These are phyloP conservation scores for Idaea aversata DNA, from an alignment of 2,888 invertebrate species.

Conservation along the genomic window DNA sequence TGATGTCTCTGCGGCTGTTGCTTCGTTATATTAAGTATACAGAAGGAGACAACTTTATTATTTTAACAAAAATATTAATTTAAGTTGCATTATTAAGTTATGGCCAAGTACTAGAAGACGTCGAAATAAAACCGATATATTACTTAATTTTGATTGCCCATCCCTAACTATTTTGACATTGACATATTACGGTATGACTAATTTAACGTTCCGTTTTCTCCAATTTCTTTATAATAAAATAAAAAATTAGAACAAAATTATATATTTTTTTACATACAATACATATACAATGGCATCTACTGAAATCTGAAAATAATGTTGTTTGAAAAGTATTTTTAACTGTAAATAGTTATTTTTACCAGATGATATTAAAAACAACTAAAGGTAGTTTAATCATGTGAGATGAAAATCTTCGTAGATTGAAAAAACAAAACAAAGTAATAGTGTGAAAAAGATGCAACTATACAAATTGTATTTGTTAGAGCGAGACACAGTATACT, in stretches of 20 bases:
- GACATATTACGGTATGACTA: too few relatives aligned
- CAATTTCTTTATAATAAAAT: not conserved
- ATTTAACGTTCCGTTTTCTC: constrained; percentile 2
- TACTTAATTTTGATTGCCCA: too few relatives aligned
- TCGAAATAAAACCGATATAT: too few relatives aligned
- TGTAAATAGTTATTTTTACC: not conserved
- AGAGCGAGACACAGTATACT: constrained; percentile 32
- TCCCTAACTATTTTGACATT: too few relatives aligned
- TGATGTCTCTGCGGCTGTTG: too few relatives aligned
- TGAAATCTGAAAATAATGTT: too few relatives aligned
- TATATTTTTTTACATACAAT: not conserved
- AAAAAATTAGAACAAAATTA: not conserved
- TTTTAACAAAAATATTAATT: too few relatives aligned
- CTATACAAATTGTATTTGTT: not conserved
- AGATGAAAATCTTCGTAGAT: constrained; percentile 8
- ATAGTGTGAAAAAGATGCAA: constrained; percentile 24
- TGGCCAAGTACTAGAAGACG: too few relatives aligned
- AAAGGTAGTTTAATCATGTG: not conserved
- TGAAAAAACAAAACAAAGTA: constrained; percentile 13
- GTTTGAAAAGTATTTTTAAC: not conserved
- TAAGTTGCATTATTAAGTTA: too few relatives aligned
- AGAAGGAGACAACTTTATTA: too few relatives aligned
- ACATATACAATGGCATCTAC: not conserved
- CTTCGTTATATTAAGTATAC: too few relatives aligned
- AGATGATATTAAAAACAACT: not conserved